A percentile compares a stretch with the other conserved stretches of the same genome.
phyloP scores from a whole-genome alignment of 2,797 vertebrate species.

The Artibeus lituratus region DNA sequence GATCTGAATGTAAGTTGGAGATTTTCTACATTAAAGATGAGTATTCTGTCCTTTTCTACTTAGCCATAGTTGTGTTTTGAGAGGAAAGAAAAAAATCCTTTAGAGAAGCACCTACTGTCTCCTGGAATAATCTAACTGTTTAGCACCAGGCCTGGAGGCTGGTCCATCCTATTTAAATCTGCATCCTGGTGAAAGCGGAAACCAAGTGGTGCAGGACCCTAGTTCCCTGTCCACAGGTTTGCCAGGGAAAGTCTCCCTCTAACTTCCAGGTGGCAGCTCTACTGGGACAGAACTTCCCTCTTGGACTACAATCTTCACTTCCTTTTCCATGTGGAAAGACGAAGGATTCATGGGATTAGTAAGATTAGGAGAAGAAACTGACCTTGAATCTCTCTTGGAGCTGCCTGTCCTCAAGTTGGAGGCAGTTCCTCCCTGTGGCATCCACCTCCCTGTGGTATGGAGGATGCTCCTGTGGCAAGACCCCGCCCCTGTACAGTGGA shows the following conservation, averaged over 20 bases:
- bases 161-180: background rate
- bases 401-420: background rate
- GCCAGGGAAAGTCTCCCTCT: background rate
- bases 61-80: background rate
- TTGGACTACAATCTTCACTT: background rate
- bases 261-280: background rate
- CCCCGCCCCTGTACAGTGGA: background rate
- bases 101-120: background rate
- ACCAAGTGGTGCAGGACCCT: background rate
- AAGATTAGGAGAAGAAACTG: background rate
- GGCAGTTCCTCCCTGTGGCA: background rate
- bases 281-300: background rate
- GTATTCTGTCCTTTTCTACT: background rate
- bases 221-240: background rate
- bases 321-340: background rate
- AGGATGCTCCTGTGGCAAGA: background rate
- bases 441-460: background rate
- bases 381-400: background rate
- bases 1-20: background rate
- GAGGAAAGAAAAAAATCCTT: background rate
- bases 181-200: background rate
- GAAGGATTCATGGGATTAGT: background rate
- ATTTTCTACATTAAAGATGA: background rate
- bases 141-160: background rate
- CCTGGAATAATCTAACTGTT: background rate